Base-by-base conservation (phyloP, 2,797 vertebrate species). In the Staurois parvus region DNA sequence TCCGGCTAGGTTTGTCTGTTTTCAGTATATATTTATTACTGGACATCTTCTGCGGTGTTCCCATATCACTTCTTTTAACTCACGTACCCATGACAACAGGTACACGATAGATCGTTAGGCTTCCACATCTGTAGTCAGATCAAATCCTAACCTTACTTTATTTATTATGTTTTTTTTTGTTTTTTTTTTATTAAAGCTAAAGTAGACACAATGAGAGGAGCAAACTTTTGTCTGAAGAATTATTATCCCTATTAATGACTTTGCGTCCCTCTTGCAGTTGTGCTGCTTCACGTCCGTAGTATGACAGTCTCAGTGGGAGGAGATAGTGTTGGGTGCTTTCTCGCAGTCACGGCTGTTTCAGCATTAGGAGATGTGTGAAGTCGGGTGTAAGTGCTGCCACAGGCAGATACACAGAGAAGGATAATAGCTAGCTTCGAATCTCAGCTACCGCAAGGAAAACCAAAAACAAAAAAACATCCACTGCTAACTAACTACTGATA, bases 251-350 rank as follows among this genome's bases (percentile, higher is more conserved):
- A 37, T 29, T 11, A 28, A 56, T 19, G 40, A 37, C 32, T 28
- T 24, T 48, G 64, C 34, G 40, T 82, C 79, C 80, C 83, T 45
- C 69, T 72, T 67, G 21, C 52, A 66, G 70, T 52, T 77, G 83
- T 88, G 84, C 69, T 88, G 87, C 30, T 83, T 76, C 85, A 88
- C 0, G 66, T 72, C 64, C 32, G 76, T 76, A 81, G 40, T 37
- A 48, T 4, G 59, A 88, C 86, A 88, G 76, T 52, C 76, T 76
- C 52, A 82, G 88, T 85, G 89, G 92, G 93, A 91, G 93, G 93
- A 92, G 92, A 88, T 90, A 84, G 83, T 77, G 77, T 88, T 78
- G 74, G 88, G 86, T 87, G 75, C 62, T 3, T 76, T 84, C 81
- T 85, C 87, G 80, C 2, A 30, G 79, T 24, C 79, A 64, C 19